A percentile compares a stretch with the other conserved stretches of the same genome.
These are phyloP conservation scores for Diadophis punctatus DNA, from an alignment of 2,113 vertebrate species.

Conservation along the genomic window DNA sequence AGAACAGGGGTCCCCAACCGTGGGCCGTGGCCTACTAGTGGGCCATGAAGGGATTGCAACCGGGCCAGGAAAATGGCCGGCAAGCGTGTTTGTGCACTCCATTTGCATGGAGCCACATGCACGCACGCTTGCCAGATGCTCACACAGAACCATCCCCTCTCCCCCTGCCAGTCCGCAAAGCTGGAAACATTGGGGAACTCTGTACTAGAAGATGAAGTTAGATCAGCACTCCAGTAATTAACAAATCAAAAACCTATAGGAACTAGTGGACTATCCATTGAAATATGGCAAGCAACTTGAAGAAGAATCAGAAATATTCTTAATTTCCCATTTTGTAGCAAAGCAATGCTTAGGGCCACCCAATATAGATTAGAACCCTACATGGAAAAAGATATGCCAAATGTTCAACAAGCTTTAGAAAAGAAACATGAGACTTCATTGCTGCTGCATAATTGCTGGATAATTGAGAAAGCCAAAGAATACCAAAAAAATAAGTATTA, in stretches of 20 bases:
- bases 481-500: not conserved
- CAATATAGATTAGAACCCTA: not conserved
- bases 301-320: not conserved
- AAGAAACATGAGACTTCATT: not conserved
- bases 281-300: not conserved
- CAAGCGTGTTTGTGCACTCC: too few relatives aligned
- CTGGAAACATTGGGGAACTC: not conserved
- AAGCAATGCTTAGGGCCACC: not conserved
- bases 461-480: not conserved
- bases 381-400: not conserved
- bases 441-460: not conserved
- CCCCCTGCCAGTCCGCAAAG: not conserved
- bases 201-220: not conserved
- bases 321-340: not conserved
- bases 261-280: not conserved
- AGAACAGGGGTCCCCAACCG: not conserved
- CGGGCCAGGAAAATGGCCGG: not conserved
- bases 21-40: not conserved
- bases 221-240: not conserved
- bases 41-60: not conserved
- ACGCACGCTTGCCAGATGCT: fast-evolving
- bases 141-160: not conserved
- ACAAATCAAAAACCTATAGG: not conserved
- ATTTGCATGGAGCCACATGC: not conserved
- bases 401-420: not conserved